These are phyloP conservation scores for Anabacerthia variegaticeps DNA, from an alignment of 2,797 vertebrate species.

Conservation along the genomic window DNA sequence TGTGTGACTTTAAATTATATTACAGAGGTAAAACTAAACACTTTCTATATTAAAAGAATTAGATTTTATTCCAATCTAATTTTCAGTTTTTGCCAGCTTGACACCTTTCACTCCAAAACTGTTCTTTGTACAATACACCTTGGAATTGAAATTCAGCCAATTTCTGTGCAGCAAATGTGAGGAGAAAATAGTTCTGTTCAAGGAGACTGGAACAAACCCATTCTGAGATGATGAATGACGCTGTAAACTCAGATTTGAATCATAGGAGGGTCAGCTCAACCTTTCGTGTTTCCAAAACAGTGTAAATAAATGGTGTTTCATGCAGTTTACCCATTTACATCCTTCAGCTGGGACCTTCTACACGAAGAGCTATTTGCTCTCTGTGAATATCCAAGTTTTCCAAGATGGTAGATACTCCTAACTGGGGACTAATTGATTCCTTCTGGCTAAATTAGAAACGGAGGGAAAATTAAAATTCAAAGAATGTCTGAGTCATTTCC, in stretches of 20 bases:
- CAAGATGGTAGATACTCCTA: not conserved
- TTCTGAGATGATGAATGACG: conserved; percentile 54
- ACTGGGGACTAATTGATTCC: conserved; percentile 1
- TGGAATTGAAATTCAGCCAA: conserved; percentile 65
- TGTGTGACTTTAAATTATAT: conserved; percentile 29
- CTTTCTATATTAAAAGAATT: conserved; percentile 32
- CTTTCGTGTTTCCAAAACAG: conserved; percentile 47
- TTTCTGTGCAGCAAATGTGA: conserved; percentile 47
- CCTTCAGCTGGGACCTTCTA: conserved; percentile 18
- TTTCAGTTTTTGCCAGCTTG: conserved; percentile 61
- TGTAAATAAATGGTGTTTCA: conserved; percentile 49
- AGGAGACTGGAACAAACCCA: conserved; percentile 61
- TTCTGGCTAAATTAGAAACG: not conserved
- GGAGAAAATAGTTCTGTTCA: conserved; percentile 63
- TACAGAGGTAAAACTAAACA: conserved; percentile 1
- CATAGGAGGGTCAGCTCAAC: conserved; percentile 63
- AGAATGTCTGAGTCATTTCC: not conserved
- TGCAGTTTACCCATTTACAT: conserved; percentile 1
- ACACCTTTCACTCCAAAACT: conserved; percentile 44
- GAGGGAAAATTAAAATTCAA: not conserved
- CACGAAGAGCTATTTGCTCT: not conserved
- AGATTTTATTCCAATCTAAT: conserved; percentile 60
- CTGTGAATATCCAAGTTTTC: not conserved
- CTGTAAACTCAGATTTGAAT: conserved; percentile 65
- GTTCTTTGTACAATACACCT: not conserved